Percentiles rank a stretch among this genome's conserved stretches.
These are phyloP conservation scores for Nezara viridula DNA, from an alignment of 2,888 invertebrate species.

Conservation along the genomic window DNA sequence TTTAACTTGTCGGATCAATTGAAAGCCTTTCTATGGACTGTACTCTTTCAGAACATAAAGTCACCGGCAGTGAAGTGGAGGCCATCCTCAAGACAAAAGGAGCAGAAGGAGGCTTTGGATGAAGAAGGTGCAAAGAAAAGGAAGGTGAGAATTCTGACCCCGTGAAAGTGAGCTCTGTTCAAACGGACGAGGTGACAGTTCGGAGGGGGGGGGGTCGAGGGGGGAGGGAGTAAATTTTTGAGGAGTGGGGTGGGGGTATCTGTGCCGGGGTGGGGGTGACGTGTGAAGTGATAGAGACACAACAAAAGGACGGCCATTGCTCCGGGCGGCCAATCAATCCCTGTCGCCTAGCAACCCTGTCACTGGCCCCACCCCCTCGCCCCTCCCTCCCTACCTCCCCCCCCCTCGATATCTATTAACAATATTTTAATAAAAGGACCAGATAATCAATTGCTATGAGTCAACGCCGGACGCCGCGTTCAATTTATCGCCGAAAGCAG, in stretches of 20 bases:
- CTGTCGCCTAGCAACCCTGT: constrained; percentile 56
- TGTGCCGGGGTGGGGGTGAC: not conserved
- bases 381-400: constrained; percentile 30
- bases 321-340: constrained; percentile 54
- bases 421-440: constrained; percentile 48
- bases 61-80: not conserved
- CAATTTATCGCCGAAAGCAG: not conserved
- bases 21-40: not conserved
- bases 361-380: constrained; percentile 36
- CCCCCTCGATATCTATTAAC: constrained; percentile 35
- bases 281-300: constrained; percentile 58
- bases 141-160: constrained; percentile 44
- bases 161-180: constrained; percentile 3
- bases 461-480: not conserved
- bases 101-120: not conserved
- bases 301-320: constrained; percentile 59
- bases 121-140: constrained; percentile 39
- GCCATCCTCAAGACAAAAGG: not conserved
- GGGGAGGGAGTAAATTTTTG: constrained; percentile 44
- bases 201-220: not conserved
- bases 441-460: constrained; percentile 39
- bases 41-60: not conserved
- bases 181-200: constrained; percentile 9
- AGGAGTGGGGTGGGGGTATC: not conserved
- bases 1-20: not conserved